Evolutionary conservation across 2,888 invertebrate genomes (phyloP).

Genomic region (Leptarthrus brevirostris): DNA sequence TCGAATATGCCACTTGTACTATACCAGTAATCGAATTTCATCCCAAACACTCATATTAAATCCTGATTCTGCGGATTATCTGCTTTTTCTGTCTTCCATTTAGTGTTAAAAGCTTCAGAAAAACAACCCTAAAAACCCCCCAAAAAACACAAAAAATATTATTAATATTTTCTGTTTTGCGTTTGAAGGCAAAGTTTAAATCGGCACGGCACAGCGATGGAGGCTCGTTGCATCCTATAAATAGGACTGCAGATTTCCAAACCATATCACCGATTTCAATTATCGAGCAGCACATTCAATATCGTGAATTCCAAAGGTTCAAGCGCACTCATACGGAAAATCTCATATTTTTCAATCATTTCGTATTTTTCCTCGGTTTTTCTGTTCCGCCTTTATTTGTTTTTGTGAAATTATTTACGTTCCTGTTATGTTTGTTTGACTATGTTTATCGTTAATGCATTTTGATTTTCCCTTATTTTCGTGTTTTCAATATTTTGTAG

Average conservation of each 20-base stretch:
- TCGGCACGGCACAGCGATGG: not conserved
- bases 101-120: no score
- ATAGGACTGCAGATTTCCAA: conserved; percentile 28
- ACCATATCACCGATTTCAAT: conserved; percentile 38
- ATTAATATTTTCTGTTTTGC: not conserved
- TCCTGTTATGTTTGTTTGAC: conserved; percentile 14
- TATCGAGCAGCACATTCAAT: conserved; percentile 39
- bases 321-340: conserved; percentile 32
- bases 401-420: conserved; percentile 19
- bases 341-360: conserved; percentile 41
- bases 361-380: conserved; percentile 27
- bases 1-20: no score
- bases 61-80: no score
- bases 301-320: conserved; percentile 29
- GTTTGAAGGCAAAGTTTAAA: not conserved
- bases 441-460: conserved; percentile 25
- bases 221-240: not conserved
- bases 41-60: no score
- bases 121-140: no score
- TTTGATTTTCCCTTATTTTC: conserved; percentile 20
- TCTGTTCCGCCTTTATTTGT: conserved; percentile 10
- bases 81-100: no score
- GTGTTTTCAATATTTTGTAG: not conserved
- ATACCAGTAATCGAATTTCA: no score
- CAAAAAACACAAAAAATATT: not conserved